phyloP scores from a whole-genome alignment of 2,888 invertebrate genomes.

The Hirtodrosophila confusa region DNA sequence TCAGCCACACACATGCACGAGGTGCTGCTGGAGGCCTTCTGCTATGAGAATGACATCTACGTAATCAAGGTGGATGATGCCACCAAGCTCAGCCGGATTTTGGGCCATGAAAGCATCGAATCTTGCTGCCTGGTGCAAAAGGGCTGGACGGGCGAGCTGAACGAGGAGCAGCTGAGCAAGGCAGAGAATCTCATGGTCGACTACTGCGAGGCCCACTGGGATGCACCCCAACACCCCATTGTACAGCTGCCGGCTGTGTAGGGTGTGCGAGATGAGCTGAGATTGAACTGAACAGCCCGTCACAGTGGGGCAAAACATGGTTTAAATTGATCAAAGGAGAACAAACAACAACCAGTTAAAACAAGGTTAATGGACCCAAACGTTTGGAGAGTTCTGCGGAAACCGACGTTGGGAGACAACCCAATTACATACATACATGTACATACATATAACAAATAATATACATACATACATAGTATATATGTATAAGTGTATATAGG shows the following conservation, averaged over 20 bases:
- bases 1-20: conserved; percentile 92
- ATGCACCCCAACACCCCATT: conserved; percentile 87
- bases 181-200: conserved; percentile 87
- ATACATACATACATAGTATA: conserved; percentile 27
- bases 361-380: conserved; percentile 65
- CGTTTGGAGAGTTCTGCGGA: conserved; percentile 78
- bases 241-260: conserved; percentile 88
- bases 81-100: conserved; percentile 84
- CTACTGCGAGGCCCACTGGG: conserved; percentile 88
- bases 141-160: conserved; percentile 81
- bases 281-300: conserved; percentile 64
- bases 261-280: conserved; percentile 50
- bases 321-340: conserved; percentile 36
- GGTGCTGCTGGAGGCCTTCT: conserved; percentile 90
- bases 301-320: conserved; percentile 65
- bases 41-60: conserved; percentile 91
- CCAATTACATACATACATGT: conserved; percentile 33
- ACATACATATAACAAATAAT: conserved; percentile 35
- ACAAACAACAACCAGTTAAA: conserved; percentile 53
- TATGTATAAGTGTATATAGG: conserved; percentile 54
- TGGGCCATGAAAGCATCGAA: conserved; percentile 86
- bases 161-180: conserved; percentile 86
- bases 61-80: conserved; percentile 88
- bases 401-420: conserved; percentile 62
- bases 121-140: conserved; percentile 84